A percentile compares a stretch with the other conserved stretches of the same genome.
Conservation (phyloP, 1,140 invertebrate species). For the Trichonephila clavipes region DNA sequence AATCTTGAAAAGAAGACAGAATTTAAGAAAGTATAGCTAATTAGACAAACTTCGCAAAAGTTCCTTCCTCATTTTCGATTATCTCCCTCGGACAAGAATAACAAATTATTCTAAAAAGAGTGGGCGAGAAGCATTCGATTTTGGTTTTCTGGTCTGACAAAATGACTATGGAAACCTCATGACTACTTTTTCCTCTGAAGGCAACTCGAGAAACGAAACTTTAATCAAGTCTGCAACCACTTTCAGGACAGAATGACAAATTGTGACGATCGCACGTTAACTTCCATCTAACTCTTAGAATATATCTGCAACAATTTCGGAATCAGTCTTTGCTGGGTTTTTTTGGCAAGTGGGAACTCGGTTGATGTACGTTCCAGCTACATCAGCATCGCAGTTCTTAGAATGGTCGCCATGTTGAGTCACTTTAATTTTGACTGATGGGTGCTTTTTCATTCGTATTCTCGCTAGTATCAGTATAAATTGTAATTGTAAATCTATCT, state of each 20-base stretch:
- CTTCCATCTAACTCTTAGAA: slow-evolving; percentile 72
- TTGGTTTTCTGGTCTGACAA: neutral
- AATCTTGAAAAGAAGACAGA: neutral
- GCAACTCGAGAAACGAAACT: slow-evolving; percentile 21
- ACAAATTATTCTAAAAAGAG: slow-evolving; percentile 9
- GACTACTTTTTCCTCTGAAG: neutral
- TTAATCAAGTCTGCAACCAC: slow-evolving; percentile 74
- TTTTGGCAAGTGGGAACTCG: neutral
- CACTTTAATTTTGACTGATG: neutral
- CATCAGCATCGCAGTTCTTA: neutral
- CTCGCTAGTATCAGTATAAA: too few species aligned
- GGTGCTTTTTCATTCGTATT: too few species aligned
- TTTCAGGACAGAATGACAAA: slow-evolving; percentile 69
- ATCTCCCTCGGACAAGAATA: neutral
- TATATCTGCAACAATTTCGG: slow-evolving; percentile 65
- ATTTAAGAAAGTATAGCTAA: neutral
- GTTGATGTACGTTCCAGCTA: neutral
- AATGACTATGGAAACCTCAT: slow-evolving; percentile 3
- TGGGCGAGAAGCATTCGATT: neutral
- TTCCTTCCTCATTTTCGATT: neutral
- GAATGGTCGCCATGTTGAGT: neutral
- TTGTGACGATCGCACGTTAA: slow-evolving; percentile 41
- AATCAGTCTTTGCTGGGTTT: neutral
- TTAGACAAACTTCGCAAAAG: neutral
- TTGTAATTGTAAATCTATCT: too few species aligned